Base-by-base conservation (phyloP, 1,140 invertebrate genomes). In the Zophobas atratus region DNA sequence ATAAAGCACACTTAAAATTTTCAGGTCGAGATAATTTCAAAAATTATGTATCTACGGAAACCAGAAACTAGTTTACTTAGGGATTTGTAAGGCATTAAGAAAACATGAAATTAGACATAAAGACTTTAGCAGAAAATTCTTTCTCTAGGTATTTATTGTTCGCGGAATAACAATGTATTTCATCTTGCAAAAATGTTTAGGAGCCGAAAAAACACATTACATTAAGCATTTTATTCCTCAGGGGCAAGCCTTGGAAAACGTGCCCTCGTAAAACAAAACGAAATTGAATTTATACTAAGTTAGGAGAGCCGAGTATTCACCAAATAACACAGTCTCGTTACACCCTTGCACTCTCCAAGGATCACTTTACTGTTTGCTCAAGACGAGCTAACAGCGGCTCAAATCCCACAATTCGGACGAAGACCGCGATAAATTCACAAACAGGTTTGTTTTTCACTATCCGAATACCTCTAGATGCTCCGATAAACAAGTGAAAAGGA, bases 241-340 rank as follows among this genome's bases (percentile, higher is more conserved):
- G 43, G 4, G 49, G 6, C 3, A 20, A 34, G 55, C 32, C 32
- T 33, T 57, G 35, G 35, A 57, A 57, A 57, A 57, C 55, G 32
- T 57, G 32, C 49, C 49, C 6, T 57, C 55, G 55, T 57, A 57
- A 57, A 57, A 57, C 55, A 57, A 57, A 36, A 57, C 32, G 32
- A 57, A 57, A 57, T 57, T 57, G 55, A 57, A 57, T 57, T 57
- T 57, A 57, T 36, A 57, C 55, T 57, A 34, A 57, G 32, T 57
- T 57, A 1, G 1, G 32, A 8, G 3, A 57, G 55, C 35, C 55
- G 34, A 57, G 49, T 53, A 32, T 53, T 53, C 49, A 8, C 2
- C 49, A 34, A 8, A 35, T 57, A 57, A 57, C 33, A 36, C 49
- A 6, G 49, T 5, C n/a, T 51, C 34, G 55, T 57, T 57, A 57